These are phyloP conservation scores for Spongilla lacustris DNA, from an alignment of 37 sponge, comb jelly and placozoan species.

Conservation along the genomic window DNA sequence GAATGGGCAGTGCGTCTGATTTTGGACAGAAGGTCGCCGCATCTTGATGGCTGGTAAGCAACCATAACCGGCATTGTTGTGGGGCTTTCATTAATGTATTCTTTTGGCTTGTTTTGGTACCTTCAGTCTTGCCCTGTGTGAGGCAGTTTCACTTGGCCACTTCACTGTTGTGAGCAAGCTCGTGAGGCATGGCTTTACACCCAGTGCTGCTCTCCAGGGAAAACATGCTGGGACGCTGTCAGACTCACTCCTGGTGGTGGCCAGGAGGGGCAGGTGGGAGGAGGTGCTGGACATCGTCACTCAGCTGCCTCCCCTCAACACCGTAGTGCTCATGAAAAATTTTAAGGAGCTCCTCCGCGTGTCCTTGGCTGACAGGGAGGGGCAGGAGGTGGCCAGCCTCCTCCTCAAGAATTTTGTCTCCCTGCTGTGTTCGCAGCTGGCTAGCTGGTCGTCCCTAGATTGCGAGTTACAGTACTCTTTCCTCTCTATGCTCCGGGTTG, in stretches of 20 bases:
- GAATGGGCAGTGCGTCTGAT: background rate
- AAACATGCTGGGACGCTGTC: background rate
- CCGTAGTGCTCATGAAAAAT: background rate
- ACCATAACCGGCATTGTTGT: too few relatives aligned
- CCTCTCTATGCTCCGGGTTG: background rate
- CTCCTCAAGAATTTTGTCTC: background rate
- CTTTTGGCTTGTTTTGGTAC: background rate
- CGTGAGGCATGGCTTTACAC: background rate
- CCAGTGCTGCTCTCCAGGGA: background rate
- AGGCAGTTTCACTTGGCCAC: background rate
- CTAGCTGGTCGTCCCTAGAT: background rate
- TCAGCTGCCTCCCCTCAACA: background rate
- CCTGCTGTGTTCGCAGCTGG: background rate
- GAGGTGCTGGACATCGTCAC: background rate
- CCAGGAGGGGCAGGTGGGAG: constrained; percentile 26
- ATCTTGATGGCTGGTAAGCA: background rate
- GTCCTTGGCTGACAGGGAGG: background rate
- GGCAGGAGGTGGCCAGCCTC: background rate
- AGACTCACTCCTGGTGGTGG: background rate
- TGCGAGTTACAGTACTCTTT: background rate
- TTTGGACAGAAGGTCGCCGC: background rate
- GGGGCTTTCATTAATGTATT: too few relatives aligned
- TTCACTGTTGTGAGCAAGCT: background rate
- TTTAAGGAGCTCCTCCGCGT: background rate
- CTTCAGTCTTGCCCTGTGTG: background rate